Base-by-base conservation (phyloP, 2,113 vertebrate species). In the Lutjanus erythropterus region DNA sequence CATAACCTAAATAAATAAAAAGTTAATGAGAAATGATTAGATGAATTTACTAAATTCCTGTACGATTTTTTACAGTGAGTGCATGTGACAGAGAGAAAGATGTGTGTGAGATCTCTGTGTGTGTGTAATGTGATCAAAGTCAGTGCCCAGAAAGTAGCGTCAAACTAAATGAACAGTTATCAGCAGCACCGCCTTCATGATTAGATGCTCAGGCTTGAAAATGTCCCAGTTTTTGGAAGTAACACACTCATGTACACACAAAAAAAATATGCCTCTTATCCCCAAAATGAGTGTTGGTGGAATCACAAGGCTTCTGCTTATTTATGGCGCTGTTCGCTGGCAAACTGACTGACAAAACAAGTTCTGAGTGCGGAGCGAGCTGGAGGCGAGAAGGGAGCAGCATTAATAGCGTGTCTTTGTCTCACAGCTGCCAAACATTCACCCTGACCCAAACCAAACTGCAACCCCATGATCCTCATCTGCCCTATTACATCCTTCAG, bases 401-500 rank as follows among this genome's bases (percentile, higher is more conserved):
- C 74, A 86, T 79, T 87, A 85, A 91, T 84, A 91, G 84, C 77
- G 0, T 5, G 62, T 84, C 88, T 94, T 93, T 94, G 87, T 91
- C 78, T 89, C 61, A 25, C 85, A 90, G 89, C 89, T 92, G 90
- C 88, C 84, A 89, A 90, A 88, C 70, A 78, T 86, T 88, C 83
- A 87, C 79, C 70, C 83, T 87, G 89, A 88, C 87, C 87, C 84
- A 86, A 91, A 89, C 86, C 83, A 89, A 88, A 91, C 85, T 80
- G 82, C 88, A 91, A 92, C 88, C 93, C 86, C 93, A 92, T 96
- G 94, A 95, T 96, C 93, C 94, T 93, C 92, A 93, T 93, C 78
- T 85, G 93, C 88, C 94, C 92, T 78, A 86, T 87, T 94, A 94
- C 89, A 88, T 88, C 89, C 91, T 91, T 92, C 94, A 95, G 95